phyloP scores from a whole-genome alignment of 2,113 vertebrate genomes.

The Tinamus guttatus region DNA sequence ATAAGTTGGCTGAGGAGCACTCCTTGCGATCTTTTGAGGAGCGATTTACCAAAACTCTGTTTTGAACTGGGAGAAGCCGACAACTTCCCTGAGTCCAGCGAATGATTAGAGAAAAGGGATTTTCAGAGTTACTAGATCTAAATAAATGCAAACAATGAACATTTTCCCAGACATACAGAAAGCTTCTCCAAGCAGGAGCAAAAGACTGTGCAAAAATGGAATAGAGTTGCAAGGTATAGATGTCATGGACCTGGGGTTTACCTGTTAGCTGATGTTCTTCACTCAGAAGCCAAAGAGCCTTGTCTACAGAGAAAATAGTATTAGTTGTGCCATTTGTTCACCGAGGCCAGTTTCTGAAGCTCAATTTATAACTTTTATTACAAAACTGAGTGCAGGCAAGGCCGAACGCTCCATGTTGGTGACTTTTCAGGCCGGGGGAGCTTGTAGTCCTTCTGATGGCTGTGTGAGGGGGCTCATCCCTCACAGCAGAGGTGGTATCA shows the following conservation, averaged over 20 bases:
- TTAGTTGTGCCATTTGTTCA: background rate
- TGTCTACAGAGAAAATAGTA: background rate
- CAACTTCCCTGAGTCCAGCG: slow-evolving; percentile 33
- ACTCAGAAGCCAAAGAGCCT: background rate
- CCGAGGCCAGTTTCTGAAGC: background rate
- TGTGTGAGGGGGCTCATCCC: background rate
- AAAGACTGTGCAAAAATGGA: background rate
- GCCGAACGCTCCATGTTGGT: background rate
- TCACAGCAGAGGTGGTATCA: background rate
- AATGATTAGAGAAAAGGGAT: slow-evolving; percentile 41
- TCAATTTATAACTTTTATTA: slow-evolving; percentile 31
- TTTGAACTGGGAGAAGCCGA: slow-evolving; percentile 13
- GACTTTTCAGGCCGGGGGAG: background rate
- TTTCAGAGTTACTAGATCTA: slow-evolving; percentile 34
- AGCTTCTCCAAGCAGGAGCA: background rate
- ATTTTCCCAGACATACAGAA: background rate
- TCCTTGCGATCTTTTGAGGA: slow-evolving; percentile 14
- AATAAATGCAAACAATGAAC: slow-evolving; percentile 50
- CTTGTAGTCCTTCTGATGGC: background rate
- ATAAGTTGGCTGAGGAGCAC: slow-evolving; percentile 55
- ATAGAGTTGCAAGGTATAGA: background rate
- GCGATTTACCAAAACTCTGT: slow-evolving; percentile 51
- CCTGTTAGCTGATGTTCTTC: background rate
- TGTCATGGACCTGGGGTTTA: background rate
- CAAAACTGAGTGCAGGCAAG: background rate